Evolutionary conservation across 2,113 vertebrate genomes (phyloP).

Genomic region (Nothocercus nigrocapillus): DNA sequence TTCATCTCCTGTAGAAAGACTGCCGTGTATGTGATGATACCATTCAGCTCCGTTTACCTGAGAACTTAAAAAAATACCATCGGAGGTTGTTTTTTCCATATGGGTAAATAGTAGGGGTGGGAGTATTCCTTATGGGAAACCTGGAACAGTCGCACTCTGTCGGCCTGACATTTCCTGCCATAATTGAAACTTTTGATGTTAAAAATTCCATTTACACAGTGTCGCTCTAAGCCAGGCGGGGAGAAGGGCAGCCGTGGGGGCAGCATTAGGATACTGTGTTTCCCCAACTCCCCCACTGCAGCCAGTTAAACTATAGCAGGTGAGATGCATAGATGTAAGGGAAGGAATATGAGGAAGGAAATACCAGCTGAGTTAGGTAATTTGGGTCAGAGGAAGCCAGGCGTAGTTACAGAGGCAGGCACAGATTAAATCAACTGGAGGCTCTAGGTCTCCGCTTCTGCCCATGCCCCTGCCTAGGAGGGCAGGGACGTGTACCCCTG

Average conservation of each 20-base stretch:
- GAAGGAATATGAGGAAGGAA: constrained; percentile 70
- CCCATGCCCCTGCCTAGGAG: neutral
- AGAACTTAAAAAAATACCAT: constrained; percentile 55
- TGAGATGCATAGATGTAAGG: constrained; percentile 49
- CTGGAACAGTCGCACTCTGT: constrained; percentile 66
- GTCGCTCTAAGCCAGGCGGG: constrained; percentile 15
- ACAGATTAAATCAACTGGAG: constrained; percentile 33
- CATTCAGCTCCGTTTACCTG: constrained; percentile 65
- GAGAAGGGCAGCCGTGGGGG: constrained; percentile 36
- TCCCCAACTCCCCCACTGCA: neutral
- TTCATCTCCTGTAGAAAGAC: constrained; percentile 54
- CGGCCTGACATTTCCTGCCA: constrained; percentile 60
- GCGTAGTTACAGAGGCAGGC: constrained; percentile 34
- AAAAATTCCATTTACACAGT: constrained; percentile 54
- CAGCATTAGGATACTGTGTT: neutral
- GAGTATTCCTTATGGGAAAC: constrained; percentile 59
- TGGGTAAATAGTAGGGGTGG: constrained; percentile 59
- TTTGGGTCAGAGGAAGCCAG: constrained; percentile 66
- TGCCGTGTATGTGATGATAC: constrained; percentile 39
- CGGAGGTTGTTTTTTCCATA: constrained; percentile 31
- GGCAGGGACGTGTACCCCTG: neutral
- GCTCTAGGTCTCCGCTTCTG: neutral
- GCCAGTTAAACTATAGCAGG: constrained; percentile 53
- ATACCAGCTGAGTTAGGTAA: constrained; percentile 68
- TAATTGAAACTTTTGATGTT: constrained; percentile 63